Evolutionary conservation across 2,888 invertebrate genomes (phyloP), one percentile per base, ranked within the genome.

Genomic region (Ametastegia equiseti): DNA sequence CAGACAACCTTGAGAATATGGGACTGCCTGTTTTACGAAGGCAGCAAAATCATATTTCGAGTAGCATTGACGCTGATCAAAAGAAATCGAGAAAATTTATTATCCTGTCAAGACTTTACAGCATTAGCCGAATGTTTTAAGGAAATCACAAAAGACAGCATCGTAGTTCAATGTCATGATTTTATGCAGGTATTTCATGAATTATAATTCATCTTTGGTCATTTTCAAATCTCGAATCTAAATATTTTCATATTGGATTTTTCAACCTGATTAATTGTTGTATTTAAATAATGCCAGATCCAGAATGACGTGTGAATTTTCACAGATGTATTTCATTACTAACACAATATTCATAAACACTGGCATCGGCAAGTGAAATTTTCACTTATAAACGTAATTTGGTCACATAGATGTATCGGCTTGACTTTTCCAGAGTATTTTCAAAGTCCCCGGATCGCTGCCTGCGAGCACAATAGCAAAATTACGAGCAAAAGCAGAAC

Each of bases 1-100:
- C 91, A 95, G 95, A 98, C 98, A 7, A 98, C 98, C 60, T 93
- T 98, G 30, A 94, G 98, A 88, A 96, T 98, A 92, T 98, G 98
- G 98, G 98, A 99, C 92, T 98, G 98, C 89, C 92, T 98, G 82
- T 98, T 99, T 92, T 96, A 96, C 87, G 98, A 99, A 92, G 98
- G 98, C 63, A 97, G 96, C 82, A 98, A 98, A 93, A 96, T 98
- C 86, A 93, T 99, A 85, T 97, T 98, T 91, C 94, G 98, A 85
- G 98, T 97, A 2, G 97, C 97, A 79, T 89, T 98, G 84, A 96
- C 97, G 11, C 93, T 98, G 86, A 96, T 98, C 83, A 95, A 95
- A 87, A 93, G 94, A 81, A 96, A 97, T 89, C 94, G 94, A 87
- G 92, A 94, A 13, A 93, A 94, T 83, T 95, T 98, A 85, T 92